A percentile compares a stretch with the other conserved stretches of the same genome.
These are phyloP conservation scores for Gymnoscelis rufifasciata DNA, from an alignment of 2,888 invertebrate genomes.

Conservation along the genomic window DNA sequence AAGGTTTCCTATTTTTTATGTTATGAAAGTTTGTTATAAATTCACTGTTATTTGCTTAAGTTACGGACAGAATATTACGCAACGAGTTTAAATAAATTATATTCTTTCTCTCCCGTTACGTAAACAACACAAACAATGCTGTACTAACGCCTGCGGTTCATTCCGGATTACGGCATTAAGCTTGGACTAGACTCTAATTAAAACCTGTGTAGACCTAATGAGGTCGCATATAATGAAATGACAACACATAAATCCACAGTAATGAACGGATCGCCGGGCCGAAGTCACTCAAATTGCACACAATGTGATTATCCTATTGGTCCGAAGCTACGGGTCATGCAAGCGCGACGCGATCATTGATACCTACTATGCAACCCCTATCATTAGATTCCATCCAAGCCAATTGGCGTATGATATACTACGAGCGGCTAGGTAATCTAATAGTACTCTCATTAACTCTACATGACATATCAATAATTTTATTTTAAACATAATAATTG, in stretches of 20 bases:
- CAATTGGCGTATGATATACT: too few species aligned
- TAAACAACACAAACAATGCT: slow-evolving; percentile 26
- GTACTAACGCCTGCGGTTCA: slow-evolving; percentile 29
- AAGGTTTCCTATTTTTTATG: neutral
- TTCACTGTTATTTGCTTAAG: neutral
- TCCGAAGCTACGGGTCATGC: slow-evolving; percentile 42
- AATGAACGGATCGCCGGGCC: slow-evolving; percentile 67
- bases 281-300: slow-evolving; percentile 71
- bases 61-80: neutral
- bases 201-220: slow-evolving; percentile 66
- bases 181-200: slow-evolving; percentile 60
- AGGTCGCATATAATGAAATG: slow-evolving; percentile 67
- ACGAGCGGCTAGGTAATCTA: too few species aligned
- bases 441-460: too few species aligned
- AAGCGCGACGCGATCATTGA: slow-evolving; percentile 2
- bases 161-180: slow-evolving; percentile 39
- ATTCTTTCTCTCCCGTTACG: slow-evolving; percentile 12
- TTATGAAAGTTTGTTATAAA: too few species aligned
- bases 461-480: too few species aligned
- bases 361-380: neutral
- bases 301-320: slow-evolving; percentile 74
- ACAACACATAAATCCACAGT: slow-evolving; percentile 71
- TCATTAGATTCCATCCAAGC: too few species aligned
- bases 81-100: slow-evolving; percentile 7
- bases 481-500: too few species aligned